These are phyloP conservation scores for Alentia gelatinosa DNA, from an alignment of 2,888 invertebrate genomes.

Conservation along the genomic window DNA sequence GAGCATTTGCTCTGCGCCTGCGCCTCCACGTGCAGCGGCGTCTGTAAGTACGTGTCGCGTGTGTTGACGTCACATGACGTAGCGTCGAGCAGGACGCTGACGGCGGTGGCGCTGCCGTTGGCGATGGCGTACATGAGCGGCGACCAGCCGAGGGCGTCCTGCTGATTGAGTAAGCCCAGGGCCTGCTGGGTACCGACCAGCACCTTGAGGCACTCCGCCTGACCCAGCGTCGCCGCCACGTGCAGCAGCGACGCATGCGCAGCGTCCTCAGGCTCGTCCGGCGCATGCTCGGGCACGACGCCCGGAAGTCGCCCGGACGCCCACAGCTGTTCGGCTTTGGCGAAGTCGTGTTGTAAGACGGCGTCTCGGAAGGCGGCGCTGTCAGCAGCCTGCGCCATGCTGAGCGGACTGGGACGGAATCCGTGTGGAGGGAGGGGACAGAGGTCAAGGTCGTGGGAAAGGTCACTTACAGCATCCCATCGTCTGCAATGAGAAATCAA, in stretches of 20 bases:
- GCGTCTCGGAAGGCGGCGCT: neutral
- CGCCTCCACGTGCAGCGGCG: constrained; percentile 58
- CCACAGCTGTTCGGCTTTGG: constrained; percentile 17
- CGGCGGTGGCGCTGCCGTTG: constrained; percentile 26
- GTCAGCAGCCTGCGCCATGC: neutral
- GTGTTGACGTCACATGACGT: constrained; percentile 36
- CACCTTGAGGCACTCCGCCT: neutral
- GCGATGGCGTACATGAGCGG: constrained; percentile 58
- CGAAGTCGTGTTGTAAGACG: neutral
- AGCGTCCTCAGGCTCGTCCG: neutral
- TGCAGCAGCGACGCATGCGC: neutral
- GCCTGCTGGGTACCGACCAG: neutral
- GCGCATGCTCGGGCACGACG: neutral
- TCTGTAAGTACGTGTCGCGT: constrained; percentile 55
- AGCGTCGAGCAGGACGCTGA: constrained; percentile 4
- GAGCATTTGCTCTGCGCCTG: constrained; percentile 5
- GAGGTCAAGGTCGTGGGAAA: neutral
- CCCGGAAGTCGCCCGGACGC: neutral
- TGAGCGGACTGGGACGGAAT: neutral
- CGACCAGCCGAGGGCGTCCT: constrained; percentile 49
- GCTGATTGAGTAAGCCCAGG: neutral
- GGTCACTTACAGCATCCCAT: neutral
- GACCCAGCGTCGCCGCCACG: constrained; percentile 25
- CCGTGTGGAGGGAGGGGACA: neutral
- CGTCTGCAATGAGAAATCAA: neutral